Evolutionary conservation across 2,888 invertebrate genomes (phyloP), one percentile per base, ranked within the genome.

Genomic region (Melieria omissa): DNA sequence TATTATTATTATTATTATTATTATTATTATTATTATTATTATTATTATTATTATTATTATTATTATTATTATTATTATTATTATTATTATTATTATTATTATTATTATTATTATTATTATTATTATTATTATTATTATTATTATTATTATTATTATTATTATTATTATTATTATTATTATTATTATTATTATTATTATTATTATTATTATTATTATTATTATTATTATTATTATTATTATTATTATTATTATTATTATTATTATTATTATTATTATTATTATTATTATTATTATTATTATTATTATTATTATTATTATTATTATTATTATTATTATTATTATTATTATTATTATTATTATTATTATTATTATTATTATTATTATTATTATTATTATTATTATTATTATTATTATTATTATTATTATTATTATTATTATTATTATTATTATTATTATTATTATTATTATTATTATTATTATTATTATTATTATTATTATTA

Each of bases 191-290:
- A n/a, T n/a, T n/a, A n/a, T n/a, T n/a, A n/a, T n/a, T n/a, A n/a
- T n/a, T n/a, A n/a, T n/a, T n/a, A n/a, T n/a, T n/a, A n/a, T n/a
- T n/a, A n/a, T n/a, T n/a, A n/a, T n/a, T n/a, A n/a, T n/a, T n/a
- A n/a, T n/a, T n/a, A n/a, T n/a, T n/a, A n/a, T n/a, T n/a, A n/a
- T n/a, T n/a, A n/a, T n/a, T 49, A 49, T 49, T 49, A 49, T 49
- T 49, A 49, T 49, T 49, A 49, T 49, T 49, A 49, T 49, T 49
- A 49, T 49, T 49, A 49, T 49, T 49, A 49, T 49, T 49, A 49
- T 49, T 49, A 49, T 49, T 49, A 49, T 49, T 49, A 49, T 49
- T 49, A 49, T 49, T 49, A 49, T 49, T 49, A 49, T 49, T 49
- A 49, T 49, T 49, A 49, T 49, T 49, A 49, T 49, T 49, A 49